Conservation (phyloP, 2,797 vertebrate genomes). For the Ctenochaetus hawaiiensis region DNA sequence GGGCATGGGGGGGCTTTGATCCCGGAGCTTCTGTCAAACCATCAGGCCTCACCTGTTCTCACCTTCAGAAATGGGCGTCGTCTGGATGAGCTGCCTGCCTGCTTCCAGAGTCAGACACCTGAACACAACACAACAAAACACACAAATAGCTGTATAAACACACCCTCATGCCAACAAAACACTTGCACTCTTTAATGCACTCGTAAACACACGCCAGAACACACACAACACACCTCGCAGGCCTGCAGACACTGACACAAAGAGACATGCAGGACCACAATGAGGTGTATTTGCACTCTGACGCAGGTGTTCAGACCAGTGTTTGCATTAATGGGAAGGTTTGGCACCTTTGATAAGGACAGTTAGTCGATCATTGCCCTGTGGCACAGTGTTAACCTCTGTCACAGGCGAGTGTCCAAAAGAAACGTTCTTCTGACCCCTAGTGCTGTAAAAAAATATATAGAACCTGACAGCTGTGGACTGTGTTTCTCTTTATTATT, state of each 20-base stretch:
- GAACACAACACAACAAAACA: slow-evolving; percentile 45
- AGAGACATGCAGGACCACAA: slow-evolving; percentile 37
- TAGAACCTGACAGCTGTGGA: not conserved
- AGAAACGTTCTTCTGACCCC: slow-evolving; percentile 54
- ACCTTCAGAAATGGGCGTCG: slow-evolving; percentile 4
- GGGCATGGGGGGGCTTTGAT: slow-evolving; percentile 72
- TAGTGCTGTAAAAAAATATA: slow-evolving; percentile 33
- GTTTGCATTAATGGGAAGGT: slow-evolving; percentile 81
- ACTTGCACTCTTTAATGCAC: slow-evolving; percentile 75
- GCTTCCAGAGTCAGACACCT: slow-evolving; percentile 83
- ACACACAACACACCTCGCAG: slow-evolving; percentile 59
- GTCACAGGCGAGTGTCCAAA: not conserved
- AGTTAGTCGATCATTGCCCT: slow-evolving; percentile 77
- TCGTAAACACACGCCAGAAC: slow-evolving; percentile 53
- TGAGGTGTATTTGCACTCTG: slow-evolving; percentile 82
- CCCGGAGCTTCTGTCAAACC: slow-evolving; percentile 17
- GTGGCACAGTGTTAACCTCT: slow-evolving; percentile 56
- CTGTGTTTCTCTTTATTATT: not conserved
- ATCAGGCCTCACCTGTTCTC: not conserved
- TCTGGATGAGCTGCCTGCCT: slow-evolving; percentile 66
- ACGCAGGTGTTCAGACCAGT: slow-evolving; percentile 81
- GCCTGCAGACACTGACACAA: slow-evolving; percentile 18
- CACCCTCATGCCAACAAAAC: slow-evolving; percentile 33
- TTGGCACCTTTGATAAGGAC: slow-evolving; percentile 81
- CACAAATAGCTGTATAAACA: slow-evolving; percentile 44